Evolutionary conservation across 2,797 vertebrate species (phyloP).

Genomic region (Cercopithecus petaurista): DNA sequence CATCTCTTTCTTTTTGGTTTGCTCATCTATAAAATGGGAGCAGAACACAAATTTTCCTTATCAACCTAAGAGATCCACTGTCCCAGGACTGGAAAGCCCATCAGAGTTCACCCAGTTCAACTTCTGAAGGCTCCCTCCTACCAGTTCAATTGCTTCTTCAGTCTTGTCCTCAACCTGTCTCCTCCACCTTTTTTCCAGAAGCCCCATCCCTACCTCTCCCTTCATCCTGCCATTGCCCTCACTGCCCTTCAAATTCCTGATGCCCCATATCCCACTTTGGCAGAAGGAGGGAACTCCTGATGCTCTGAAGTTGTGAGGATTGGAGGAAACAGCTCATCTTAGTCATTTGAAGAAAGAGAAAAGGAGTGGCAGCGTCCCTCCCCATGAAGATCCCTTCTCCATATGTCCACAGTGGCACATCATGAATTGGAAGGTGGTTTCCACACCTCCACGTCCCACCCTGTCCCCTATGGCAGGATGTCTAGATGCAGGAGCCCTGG

Average conservation of each 20-base stretch:
- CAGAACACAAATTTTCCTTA: not conserved
- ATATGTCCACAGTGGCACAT: not conserved
- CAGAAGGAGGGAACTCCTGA: not conserved
- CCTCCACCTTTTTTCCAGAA: not conserved
- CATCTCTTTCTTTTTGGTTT: slow-evolving; percentile 17
- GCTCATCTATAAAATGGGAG: not conserved
- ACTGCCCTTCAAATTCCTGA: not conserved
- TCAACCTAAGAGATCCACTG: not conserved
- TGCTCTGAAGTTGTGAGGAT: not conserved
- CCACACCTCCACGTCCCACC: not conserved
- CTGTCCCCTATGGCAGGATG: not conserved
- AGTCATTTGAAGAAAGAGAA: slow-evolving; percentile 24
- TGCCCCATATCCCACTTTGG: not conserved
- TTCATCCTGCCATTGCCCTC: not conserved
- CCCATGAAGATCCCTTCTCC: not conserved
- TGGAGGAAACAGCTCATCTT: not conserved
- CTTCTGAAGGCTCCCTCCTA: not conserved
- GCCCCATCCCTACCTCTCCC: not conserved
- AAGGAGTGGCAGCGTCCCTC: not conserved
- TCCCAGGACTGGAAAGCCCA: not conserved
- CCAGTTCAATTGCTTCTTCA: not conserved
- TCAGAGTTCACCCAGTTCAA: not conserved
- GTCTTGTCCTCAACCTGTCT: not conserved
- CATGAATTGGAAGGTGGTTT: not conserved
- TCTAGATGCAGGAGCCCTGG: not conserved